Base-by-base conservation (phyloP, 2,113 vertebrate genomes). In the Zosterops lateralis region DNA sequence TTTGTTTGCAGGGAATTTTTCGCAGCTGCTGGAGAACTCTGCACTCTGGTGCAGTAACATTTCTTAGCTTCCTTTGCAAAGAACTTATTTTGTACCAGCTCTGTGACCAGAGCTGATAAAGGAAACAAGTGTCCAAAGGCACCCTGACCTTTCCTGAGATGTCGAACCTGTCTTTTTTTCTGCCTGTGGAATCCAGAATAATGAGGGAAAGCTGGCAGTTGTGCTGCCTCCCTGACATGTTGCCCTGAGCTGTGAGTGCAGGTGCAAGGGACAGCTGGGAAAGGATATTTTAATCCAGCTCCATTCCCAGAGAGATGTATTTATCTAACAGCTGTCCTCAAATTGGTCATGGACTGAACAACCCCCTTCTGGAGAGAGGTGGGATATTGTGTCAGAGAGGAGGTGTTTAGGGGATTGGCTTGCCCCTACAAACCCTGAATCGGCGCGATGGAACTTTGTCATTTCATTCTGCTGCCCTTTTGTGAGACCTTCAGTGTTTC, bases 221-320 rank as follows among this genome's bases (percentile, higher is more conserved):
- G 58, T 1, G 12, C 60, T 80, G 38, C 34, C 56, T 83, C n/a
- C 75, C 51, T 64, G 60, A 34, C 2, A 0, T 40, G 5, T 60
- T 48, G 44, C 82, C 62, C 64, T 83, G 68, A 77, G 74, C 57
- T 77, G 47, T 29, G 81, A 76, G 62, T 68, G 80, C 96, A 82
- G 82, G 75, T 90, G 88, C 6, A 5, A 88, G 71, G 25, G 60
- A 72, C 89, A 92, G 93, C 91, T 91, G 90, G 79, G 61, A 73
- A 61, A 25, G 54, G 42, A 17, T 56, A 18, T 76, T 93, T 87
- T 51, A 83, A n/a, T 45, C 64, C 84, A 85, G 50, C 74, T 92
- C 32, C 42, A 3, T 95, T 95, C 87, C 93, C 82, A 71, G 61
- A 53, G 67, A 71, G 48, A 47, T 58, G 38, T 28, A 14, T 62